A percentile compares a stretch with the other conserved stretches of the same genome.
These are phyloP conservation scores for Brachyrhaphis roseni DNA, from an alignment of 2,797 vertebrate genomes.

Conservation along the genomic window DNA sequence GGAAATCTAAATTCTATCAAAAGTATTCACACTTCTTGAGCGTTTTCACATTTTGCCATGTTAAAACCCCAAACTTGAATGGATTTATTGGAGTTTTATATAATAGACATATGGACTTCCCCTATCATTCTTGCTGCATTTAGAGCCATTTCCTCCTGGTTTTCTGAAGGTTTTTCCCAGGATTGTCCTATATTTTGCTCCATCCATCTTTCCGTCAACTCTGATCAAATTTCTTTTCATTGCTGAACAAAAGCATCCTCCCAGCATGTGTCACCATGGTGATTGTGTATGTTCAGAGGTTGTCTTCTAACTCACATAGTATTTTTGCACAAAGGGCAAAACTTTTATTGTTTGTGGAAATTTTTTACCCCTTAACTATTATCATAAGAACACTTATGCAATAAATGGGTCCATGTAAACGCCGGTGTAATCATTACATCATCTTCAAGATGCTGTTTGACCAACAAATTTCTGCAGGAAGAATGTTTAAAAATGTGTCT, in stretches of 20 bases:
- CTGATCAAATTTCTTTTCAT: background rate
- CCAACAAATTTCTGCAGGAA: background rate
- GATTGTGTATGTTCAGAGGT: background rate
- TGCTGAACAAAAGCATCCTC: background rate
- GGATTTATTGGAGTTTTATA: background rate
- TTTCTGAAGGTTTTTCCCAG: background rate
- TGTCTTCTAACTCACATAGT: background rate
- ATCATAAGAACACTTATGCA: too few relatives aligned
- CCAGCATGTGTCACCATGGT: background rate
- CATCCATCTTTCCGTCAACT: background rate
- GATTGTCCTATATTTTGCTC: background rate
- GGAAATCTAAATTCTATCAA: background rate
- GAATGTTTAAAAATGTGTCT: background rate
- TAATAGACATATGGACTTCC: background rate
- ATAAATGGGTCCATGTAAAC: too few relatives aligned
- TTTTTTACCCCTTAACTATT: too few relatives aligned
- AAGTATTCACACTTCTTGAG: background rate
- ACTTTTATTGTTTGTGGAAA: too few relatives aligned
- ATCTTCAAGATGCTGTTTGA: too few relatives aligned
- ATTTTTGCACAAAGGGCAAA: background rate
- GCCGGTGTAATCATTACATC: too few relatives aligned
- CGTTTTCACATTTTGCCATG: background rate
- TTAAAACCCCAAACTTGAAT: background rate
- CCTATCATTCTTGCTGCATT: background rate
- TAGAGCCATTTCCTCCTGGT: background rate